These are phyloP conservation scores for Tigriopus japonicus DNA, from an alignment of 1,140 invertebrate species.

Conservation along the genomic window DNA sequence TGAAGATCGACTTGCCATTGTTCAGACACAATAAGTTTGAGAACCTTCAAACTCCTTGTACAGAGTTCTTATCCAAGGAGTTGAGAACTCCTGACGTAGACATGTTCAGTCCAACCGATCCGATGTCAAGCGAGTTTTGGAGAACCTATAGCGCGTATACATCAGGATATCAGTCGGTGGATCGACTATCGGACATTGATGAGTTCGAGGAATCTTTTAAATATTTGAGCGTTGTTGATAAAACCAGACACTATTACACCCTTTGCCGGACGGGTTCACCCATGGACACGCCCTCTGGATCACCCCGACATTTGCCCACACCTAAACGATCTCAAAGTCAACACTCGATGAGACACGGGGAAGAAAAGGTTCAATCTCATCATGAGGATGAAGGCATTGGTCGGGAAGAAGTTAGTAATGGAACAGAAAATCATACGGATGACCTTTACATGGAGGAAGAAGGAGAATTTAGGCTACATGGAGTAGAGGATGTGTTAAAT, in stretches of 20 bases:
- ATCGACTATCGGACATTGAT: slow-evolving; percentile 9
- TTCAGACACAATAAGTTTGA: neutral
- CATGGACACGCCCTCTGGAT: neutral
- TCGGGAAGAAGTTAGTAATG: neutral
- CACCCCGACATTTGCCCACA: no score
- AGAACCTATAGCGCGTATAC: slow-evolving; percentile 8
- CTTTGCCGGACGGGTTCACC: slow-evolving; percentile 10
- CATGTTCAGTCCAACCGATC: slow-evolving; percentile 3
- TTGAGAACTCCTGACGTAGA: slow-evolving; percentile 12
- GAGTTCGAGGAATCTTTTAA: slow-evolving; percentile 13
- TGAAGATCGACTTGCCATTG: slow-evolving; percentile 12
- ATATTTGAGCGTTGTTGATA: slow-evolving; percentile 11
- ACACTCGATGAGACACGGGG: no score
- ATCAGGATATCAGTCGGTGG: slow-evolving; percentile 12
- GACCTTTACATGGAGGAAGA: neutral
- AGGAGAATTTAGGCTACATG: no score
- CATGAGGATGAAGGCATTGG: slow-evolving; percentile 2
- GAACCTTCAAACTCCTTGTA: slow-evolving; percentile 10
- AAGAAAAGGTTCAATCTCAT: no score
- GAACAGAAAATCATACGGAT: neutral
- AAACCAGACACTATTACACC: slow-evolving; percentile 14
- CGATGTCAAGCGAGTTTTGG: slow-evolving; percentile 1
- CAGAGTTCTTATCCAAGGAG: slow-evolving; percentile 13
- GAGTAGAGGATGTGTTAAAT: no score
- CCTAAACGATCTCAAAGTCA: no score